Conservation (phyloP, 1,140 invertebrate species). For the Drosophila malerkotliana region DNA sequence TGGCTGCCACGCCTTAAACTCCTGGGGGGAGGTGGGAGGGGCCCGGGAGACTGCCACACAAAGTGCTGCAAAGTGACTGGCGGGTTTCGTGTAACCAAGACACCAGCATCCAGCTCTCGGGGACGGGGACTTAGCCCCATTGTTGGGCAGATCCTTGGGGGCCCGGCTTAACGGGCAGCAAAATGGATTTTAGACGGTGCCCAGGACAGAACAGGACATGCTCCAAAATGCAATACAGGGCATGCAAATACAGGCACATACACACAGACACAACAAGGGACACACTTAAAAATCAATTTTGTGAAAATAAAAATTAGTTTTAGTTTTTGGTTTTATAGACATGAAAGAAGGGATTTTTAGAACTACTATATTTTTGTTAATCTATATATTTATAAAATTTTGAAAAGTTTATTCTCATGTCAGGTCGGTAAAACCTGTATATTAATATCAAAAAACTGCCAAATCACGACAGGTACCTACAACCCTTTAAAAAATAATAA, state of each 20-base stretch:
- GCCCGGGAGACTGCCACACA: constrained; percentile 8
- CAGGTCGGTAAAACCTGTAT: constrained; percentile 41
- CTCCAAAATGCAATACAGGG: constrained; percentile 30
- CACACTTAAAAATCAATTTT: constrained; percentile 12
- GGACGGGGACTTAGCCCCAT: constrained; percentile 27
- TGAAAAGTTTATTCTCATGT: constrained; percentile 7
- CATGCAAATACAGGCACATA: constrained; percentile 6
- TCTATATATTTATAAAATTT: not conserved
- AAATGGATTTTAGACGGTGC: constrained; percentile 57
- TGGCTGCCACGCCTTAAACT: constrained; percentile 12
- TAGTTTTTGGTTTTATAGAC: too few species aligned
- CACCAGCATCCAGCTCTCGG: constrained; percentile 16
- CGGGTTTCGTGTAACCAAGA: constrained; percentile 43
- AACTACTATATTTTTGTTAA: not conserved
- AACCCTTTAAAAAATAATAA: constrained; percentile 22
- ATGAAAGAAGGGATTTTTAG: too few species aligned
- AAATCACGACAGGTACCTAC: constrained; percentile 61
- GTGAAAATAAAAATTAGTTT: too few species aligned
- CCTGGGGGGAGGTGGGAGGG: not conserved
- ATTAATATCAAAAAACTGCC: constrained; percentile 60
- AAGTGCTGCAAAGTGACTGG: constrained; percentile 52
- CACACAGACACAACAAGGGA: constrained; percentile 1
- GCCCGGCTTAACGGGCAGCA: constrained; percentile 56
- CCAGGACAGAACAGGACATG: constrained; percentile 17
- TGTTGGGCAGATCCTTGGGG: constrained; percentile 51